Percentiles rank a stretch among this genome's conserved stretches.
phyloP scores from a whole-genome alignment of 2,113 vertebrate genomes.

The Lampris megalopsis region DNA sequence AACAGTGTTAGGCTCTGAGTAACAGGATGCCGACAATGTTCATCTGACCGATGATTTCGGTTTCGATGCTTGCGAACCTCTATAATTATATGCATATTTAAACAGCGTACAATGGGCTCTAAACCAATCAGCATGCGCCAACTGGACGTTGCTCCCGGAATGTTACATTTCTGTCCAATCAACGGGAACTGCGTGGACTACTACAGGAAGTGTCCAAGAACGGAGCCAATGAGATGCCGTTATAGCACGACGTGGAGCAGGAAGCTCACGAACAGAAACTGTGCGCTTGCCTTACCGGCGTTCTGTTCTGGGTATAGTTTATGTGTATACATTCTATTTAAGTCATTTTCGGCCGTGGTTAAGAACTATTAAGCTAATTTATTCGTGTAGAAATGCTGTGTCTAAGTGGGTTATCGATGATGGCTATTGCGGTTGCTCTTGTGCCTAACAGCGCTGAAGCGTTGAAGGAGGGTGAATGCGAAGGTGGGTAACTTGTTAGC shows the following conservation, averaged over 20 bases:
- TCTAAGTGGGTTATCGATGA: slow-evolving; percentile 83
- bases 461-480: slow-evolving; percentile 89
- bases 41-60: not conserved
- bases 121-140: slow-evolving; percentile 89
- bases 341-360: not conserved
- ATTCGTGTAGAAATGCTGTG: slow-evolving; percentile 81
- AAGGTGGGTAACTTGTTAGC: slow-evolving; percentile 83
- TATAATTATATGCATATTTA: not conserved
- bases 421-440: slow-evolving; percentile 85
- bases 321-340: slow-evolving; percentile 11
- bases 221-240: slow-evolving; percentile 76
- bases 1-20: not conserved
- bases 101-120: slow-evolving; percentile 8
- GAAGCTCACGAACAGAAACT: slow-evolving; percentile 41
- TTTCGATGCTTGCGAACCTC: not conserved
- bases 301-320: slow-evolving; percentile 11
- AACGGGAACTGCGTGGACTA: slow-evolving; percentile 52
- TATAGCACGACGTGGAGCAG: slow-evolving; percentile 53
- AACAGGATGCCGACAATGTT: not conserved
- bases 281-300: slow-evolving; percentile 63
- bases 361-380: not conserved
- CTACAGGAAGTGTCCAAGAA: not conserved
- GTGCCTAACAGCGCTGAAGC: slow-evolving; percentile 76
- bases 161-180: slow-evolving; percentile 57
- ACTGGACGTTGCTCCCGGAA: slow-evolving; percentile 83